These are phyloP conservation scores for Heliconius ismenius DNA, from an alignment of 2,888 invertebrate genomes.

Conservation along the genomic window DNA sequence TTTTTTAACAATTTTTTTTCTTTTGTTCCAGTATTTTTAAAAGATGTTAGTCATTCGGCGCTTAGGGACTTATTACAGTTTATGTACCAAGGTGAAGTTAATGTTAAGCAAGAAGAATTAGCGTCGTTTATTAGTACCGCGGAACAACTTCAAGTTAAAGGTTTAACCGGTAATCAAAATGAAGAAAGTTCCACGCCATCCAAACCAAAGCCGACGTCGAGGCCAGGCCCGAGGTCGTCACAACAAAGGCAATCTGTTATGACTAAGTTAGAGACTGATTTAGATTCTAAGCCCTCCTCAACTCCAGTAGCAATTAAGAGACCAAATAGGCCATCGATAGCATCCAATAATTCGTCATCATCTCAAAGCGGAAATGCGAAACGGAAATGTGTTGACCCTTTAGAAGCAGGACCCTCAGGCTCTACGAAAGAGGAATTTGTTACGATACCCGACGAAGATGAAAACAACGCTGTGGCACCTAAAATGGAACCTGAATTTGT, in stretches of 20 bases:
- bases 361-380: constrained; percentile 82
- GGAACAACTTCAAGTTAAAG: constrained; percentile 87
- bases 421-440: constrained; percentile 80
- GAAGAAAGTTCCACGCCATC: constrained; percentile 82
- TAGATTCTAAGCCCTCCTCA: constrained; percentile 84
- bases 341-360: constrained; percentile 82
- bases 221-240: constrained; percentile 85
- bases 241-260: constrained; percentile 84
- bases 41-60: constrained; percentile 86
- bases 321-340: constrained; percentile 85
- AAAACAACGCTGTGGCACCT: constrained; percentile 82
- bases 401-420: constrained; percentile 83
- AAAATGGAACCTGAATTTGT: constrained; percentile 86
- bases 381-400: constrained; percentile 82
- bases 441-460: constrained; percentile 79
- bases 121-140: constrained; percentile 87
- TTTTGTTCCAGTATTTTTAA: constrained; percentile 84
- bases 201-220: constrained; percentile 81
- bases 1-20: constrained; percentile 33
- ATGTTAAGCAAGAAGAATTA: constrained; percentile 87
- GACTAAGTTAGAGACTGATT: constrained; percentile 84
- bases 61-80: constrained; percentile 86
- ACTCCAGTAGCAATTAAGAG: constrained; percentile 83
- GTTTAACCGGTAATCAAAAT: constrained; percentile 85
- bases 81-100: constrained; percentile 88